Evolutionary conservation across 92 coral and sea anemone genomes (phyloP).

Genomic region (Palythoa heliodiscus): DNA sequence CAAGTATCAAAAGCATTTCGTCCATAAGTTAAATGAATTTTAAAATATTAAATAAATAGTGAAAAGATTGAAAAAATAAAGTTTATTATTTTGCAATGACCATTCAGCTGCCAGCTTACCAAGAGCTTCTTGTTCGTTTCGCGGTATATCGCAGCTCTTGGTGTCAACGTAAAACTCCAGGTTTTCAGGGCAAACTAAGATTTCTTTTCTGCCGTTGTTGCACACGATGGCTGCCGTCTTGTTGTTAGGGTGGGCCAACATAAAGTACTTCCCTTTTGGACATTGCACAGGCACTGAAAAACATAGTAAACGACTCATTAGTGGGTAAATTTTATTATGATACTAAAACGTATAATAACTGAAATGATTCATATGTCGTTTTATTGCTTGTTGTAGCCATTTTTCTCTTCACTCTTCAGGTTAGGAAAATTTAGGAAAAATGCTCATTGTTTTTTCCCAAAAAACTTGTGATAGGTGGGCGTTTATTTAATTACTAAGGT

Average conservation of each 20-base stretch:
- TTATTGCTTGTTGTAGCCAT: no score
- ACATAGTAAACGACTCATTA: not conserved
- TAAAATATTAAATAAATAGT: not conserved
- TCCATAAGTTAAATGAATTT: not conserved
- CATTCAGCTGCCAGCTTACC: not conserved
- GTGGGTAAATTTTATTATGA: no score
- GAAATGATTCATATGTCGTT: no score
- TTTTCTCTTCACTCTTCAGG: no score
- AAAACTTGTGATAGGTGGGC: no score
- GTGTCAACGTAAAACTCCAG: slow-evolving; percentile 23
- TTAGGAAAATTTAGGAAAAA: no score
- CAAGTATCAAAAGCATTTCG: no score
- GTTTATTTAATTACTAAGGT: no score
- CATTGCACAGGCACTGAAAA: slow-evolving; percentile 1
- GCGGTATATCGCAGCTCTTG: slow-evolving; percentile 16
- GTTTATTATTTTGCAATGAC: not conserved
- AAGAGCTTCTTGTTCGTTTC: not conserved
- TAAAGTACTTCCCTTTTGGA: not conserved
- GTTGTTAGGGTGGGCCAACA: not conserved
- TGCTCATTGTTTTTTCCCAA: no score
- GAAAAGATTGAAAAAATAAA: not conserved
- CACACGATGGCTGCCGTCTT: not conserved
- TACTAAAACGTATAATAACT: no score
- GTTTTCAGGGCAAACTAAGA: not conserved
- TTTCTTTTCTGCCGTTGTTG: not conserved